Evolutionary conservation across 30 jellyfish, hydroid and myxozoan genomes (phyloP), one percentile per base, ranked within the genome.

Genomic region (Pseudorhiza aurosa): DNA sequence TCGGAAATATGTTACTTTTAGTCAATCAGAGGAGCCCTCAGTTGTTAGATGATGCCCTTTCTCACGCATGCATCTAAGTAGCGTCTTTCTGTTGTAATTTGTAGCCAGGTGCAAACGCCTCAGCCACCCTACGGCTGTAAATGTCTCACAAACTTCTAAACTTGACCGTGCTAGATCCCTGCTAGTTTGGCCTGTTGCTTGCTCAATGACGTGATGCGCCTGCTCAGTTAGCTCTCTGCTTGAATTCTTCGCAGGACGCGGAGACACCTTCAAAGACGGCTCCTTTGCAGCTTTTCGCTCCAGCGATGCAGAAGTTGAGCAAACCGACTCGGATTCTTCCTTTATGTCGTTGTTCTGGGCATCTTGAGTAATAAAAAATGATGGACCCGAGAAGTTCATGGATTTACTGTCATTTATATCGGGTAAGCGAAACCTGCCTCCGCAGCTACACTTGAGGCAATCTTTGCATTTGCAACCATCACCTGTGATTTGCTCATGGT

Each of bases 61-160:
- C 35, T 59, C 69, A 4, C 74, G 83, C 81, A 71, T 64, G 77
- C 83, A 40, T 33, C 94, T 82, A 14, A 68, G 87, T 63, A 82
- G 25, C 3, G 94, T 82, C 33, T 82, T 82, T 28, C 77, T 39
- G 42, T 69, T 82, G 43, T 72, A 71, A 57, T 82, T 69, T 44
- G 74, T 82, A 17, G 94, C 94, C 4, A 82, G 87, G 42, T 82
- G 87, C 63, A 82, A 55, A 5, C 87, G 86, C 39, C 85, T 68
- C 12, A 82, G 87, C 94, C 94, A 82, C 19, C 94, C 87, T 63
- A 82, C 45, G 3, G 87, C 78, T 6, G 86, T 82, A 33, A 82
- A 82, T 18, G 94, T 71, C 30, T 71, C 87, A 17, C 94, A 65
- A 2, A 82, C 80, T 50, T 82, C 87, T 33, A 82, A 57, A 30